Evolutionary conservation across 2,797 vertebrate genomes (phyloP), one percentile per base, ranked within the genome.

Genomic region (Pitangus sulphuratus): DNA sequence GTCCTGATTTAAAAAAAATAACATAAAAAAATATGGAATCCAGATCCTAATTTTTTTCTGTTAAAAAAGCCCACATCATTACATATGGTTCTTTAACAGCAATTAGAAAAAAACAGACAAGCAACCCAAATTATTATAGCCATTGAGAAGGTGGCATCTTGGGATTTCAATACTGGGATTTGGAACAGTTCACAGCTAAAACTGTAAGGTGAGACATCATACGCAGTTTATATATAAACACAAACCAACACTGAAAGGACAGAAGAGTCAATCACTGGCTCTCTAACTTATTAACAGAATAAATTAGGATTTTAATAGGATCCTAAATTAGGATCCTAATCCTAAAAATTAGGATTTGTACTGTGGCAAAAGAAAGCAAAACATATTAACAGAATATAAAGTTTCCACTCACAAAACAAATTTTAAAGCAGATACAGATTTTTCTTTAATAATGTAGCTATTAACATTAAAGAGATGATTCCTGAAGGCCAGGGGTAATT

Each of bases 1-100:
- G 97, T 89, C 20, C 98, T 98, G 60, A 30, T 54, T 95, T 48
- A 14, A 70, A 89, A 68, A 40, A 40, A 40, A 40, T 20, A 20
- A 44, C 21, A 45, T 4, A 22, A 62, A 56, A 19, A 25, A 16
- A 15, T 7, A 33, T 11, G 39, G 2, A 37, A 44, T 56, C 16
- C 11, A 21, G 17, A 56, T 39, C 14, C 75, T 68, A 31, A 2
- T 13, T 19, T 62, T 68, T 76, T 65, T 44, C 26, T 40, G 18
- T 66, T 51, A 28, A 45, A 53, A 70, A 39, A 5, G 1, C 9
- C 8, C 12, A 42, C 18, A 30, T 50, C 15, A 71, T 31, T 44
- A 65, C 3, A 44, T 12, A 39, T 1, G 3, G 15, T 39, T 81
- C 31, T 75, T 69, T 37, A 92, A 66, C 10, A 70, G 12, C 15